Evolutionary conservation across 2,797 vertebrate species (phyloP).

Genomic region (Sebastes umbrosus): DNA sequence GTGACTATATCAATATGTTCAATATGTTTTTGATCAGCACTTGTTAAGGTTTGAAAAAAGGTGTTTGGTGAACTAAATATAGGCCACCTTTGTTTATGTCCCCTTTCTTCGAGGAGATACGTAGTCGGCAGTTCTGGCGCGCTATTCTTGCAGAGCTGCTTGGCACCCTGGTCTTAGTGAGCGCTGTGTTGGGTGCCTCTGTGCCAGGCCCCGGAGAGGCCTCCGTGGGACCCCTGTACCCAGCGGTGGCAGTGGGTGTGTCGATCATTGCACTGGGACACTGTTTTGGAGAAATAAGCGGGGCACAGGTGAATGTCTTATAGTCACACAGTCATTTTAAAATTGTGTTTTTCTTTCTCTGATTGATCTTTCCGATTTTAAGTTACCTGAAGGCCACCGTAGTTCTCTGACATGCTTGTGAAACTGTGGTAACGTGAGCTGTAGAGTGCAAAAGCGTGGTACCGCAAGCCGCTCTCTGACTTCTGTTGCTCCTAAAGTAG

Average conservation of each 20-base stretch:
- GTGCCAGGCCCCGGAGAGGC: constrained; percentile 68
- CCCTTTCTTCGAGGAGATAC: constrained; percentile 77
- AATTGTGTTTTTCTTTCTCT: not conserved
- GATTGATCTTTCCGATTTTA: not conserved
- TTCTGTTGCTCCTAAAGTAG: too few relatives aligned
- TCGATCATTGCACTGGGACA: constrained; percentile 77
- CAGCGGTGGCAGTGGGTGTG: constrained; percentile 83
- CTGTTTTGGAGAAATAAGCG: constrained; percentile 86
- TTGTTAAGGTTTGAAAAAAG: not conserved
- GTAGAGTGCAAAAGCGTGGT: too few relatives aligned
- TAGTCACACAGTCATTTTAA: not conserved
- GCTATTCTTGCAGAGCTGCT: constrained; percentile 80
- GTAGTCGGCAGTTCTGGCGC: constrained; percentile 83
- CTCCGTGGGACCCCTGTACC: constrained; percentile 77
- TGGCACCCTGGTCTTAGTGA: constrained; percentile 85
- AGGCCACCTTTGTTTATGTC: constrained; percentile 3
- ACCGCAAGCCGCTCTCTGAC: too few relatives aligned
- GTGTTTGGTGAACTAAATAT: not conserved
- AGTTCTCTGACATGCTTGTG: too few relatives aligned
- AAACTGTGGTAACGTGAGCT: too few relatives aligned
- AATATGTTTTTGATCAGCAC: not conserved
- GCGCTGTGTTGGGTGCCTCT: constrained; percentile 83
- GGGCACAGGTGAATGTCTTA: constrained; percentile 80
- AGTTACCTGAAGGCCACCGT: too few relatives aligned
- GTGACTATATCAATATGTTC: not conserved